A percentile compares a stretch with the other conserved stretches of the same genome.
These are phyloP conservation scores for Gastrophysa polygoni DNA, from an alignment of 2,888 invertebrate genomes.

Conservation along the genomic window DNA sequence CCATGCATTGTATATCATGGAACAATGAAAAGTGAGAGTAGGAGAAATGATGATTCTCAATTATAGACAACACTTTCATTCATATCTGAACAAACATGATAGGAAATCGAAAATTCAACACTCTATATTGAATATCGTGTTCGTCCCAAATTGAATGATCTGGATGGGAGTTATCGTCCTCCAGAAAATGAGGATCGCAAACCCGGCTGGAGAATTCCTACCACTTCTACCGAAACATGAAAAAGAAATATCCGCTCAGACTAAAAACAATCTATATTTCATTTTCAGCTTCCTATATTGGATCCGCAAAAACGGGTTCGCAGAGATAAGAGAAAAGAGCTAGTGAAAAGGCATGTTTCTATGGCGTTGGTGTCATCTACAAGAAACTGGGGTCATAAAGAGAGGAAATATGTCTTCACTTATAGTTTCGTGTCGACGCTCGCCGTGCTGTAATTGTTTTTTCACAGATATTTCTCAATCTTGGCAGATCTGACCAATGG, in stretches of 20 bases:
- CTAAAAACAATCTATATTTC: constrained; percentile 51
- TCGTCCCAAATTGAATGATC: too few relatives aligned
- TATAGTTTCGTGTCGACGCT: constrained; percentile 25
- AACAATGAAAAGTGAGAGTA: too few relatives aligned
- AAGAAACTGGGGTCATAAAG: constrained; percentile 39
- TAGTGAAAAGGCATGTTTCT: background rate
- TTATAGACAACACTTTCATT: too few relatives aligned
- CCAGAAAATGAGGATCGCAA: constrained; percentile 32
- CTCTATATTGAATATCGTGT: too few relatives aligned
- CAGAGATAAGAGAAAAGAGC: constrained; percentile 9
- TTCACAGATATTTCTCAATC: background rate
- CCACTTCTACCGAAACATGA: constrained; percentile 40
- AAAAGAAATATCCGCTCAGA: constrained; percentile 37
- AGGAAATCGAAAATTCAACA: too few relatives aligned
- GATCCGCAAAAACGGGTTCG: constrained; percentile 42
- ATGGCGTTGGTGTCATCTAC: constrained; percentile 23
- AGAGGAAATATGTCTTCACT: constrained; percentile 35
- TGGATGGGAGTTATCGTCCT: too few relatives aligned
- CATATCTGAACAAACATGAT: too few relatives aligned
- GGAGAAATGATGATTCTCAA: too few relatives aligned
- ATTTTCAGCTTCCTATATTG: constrained; percentile 47
- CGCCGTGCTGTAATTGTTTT: background rate
- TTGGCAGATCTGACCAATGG: too few relatives aligned
- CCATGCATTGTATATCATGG: too few relatives aligned
- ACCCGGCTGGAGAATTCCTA: constrained; percentile 44